Base-by-base conservation (phyloP, 2,113 vertebrate genomes). In the Nothobranchius furzeri region DNA sequence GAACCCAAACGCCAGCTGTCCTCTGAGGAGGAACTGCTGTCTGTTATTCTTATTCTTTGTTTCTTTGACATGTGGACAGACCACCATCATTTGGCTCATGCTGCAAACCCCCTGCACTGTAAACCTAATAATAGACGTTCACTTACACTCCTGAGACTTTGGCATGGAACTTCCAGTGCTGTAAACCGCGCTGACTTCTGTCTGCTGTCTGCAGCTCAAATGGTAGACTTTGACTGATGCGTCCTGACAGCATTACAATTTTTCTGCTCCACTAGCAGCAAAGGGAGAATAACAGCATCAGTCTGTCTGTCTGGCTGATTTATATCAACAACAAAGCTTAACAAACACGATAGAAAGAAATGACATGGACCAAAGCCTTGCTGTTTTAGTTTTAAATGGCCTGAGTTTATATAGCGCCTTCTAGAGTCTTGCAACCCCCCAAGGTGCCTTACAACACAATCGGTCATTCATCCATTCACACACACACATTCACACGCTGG, bases 41-140 rank as follows among this genome's bases (percentile, higher is more conserved):
- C 48, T 3, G 2, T 61, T 37, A 68, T 36, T 65, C 4, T 8
- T 40, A 2, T 40, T 59, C 24, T 30, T 71, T 43, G 10, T 42
- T 55, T 64, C 25, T 65, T 36, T n/a, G 17, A 35, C 24, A 71
- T 11, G 49, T 51, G 66, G 59, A 54, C 62, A 43, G 48, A 62
- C 54, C 52, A 12, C 14, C 3, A 2, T 36, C 2, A 40, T 40
- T 74, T n/a, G 48, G 14, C 61, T 66, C 35, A 12, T 13, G 25
- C 59, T 50, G 9, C 37, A 43, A 42, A 45, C 68, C 70, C 37
- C 12, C 53, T 59, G 17, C 59, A 79, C 73, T 60, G 64, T 78
- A 62, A 54, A 64, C 42, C 77, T 70, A 64, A 82, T 76, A 78
- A 77, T 68, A 82, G 63, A 82, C 83, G 73, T 82, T 79, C 63